phyloP scores from a whole-genome alignment of 2,888 invertebrate genomes.

The Andrena flavipes region DNA sequence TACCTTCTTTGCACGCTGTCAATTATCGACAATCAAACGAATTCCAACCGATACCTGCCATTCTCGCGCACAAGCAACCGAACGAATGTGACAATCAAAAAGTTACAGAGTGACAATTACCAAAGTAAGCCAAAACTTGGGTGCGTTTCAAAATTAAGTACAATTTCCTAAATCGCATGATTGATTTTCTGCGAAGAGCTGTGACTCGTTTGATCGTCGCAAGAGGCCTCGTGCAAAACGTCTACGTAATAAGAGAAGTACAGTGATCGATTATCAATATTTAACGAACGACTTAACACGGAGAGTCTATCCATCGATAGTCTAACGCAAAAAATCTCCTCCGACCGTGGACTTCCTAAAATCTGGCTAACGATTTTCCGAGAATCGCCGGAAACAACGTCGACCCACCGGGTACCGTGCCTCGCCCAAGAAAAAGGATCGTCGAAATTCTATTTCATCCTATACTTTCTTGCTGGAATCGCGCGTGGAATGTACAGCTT shows the following conservation, averaged over 20 bases:
- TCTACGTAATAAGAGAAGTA: constrained; percentile 68
- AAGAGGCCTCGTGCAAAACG: constrained; percentile 37
- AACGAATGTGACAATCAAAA: not conserved
- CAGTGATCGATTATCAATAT: constrained; percentile 66
- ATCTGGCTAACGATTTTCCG: constrained; percentile 4
- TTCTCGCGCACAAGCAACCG: not conserved
- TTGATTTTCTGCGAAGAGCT: not conserved
- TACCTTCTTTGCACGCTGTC: constrained; percentile 56
- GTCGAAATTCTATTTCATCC: constrained; percentile 7
- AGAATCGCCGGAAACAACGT: not conserved
- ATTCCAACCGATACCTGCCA: not conserved
- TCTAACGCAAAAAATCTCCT: constrained; percentile 46
- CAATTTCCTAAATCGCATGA: constrained; percentile 1
- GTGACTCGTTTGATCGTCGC: constrained; percentile 43
- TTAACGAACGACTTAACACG: constrained; percentile 63
- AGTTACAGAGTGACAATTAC: too few species aligned
- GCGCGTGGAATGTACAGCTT: constrained; percentile 60
- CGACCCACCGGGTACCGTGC: not conserved
- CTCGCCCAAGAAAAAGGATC: constrained; percentile 29
- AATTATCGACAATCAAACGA: constrained; percentile 55
- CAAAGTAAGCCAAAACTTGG: not conserved
- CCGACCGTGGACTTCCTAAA: not conserved
- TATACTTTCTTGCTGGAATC: constrained; percentile 38
- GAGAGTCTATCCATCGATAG: constrained; percentile 33
- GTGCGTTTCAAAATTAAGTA: not conserved